Conservation (phyloP, 2,888 invertebrate genomes). For the Ypsolopha sequella region DNA sequence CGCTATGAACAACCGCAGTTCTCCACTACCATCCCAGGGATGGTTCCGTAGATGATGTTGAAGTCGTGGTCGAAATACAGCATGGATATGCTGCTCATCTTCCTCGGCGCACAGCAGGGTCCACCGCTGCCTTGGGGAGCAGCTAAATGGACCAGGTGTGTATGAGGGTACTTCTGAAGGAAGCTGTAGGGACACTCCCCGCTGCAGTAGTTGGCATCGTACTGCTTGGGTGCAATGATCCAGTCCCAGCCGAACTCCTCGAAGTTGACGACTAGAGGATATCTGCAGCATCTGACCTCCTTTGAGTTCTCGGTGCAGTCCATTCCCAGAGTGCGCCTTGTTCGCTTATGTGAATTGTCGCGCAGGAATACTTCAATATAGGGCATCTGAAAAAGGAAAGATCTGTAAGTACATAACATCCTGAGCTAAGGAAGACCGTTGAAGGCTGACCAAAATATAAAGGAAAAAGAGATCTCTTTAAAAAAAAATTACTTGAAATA, state of each 20-base stretch:
- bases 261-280: conserved; percentile 94
- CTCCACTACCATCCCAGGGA: conserved; percentile 96
- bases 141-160: conserved; percentile 87
- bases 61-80: conserved; percentile 91
- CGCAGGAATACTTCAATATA: conserved; percentile 63
- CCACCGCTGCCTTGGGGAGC: conserved; percentile 82
- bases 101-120: conserved; percentile 93
- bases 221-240: conserved; percentile 95
- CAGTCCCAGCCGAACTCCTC: conserved; percentile 97
- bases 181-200: conserved; percentile 94
- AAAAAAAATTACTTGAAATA: too few species aligned
- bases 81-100: conserved; percentile 90
- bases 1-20: conserved; percentile 90
- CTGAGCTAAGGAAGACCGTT: background rate
- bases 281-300: conserved; percentile 92
- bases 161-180: conserved; percentile 88
- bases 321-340: conserved; percentile 83
- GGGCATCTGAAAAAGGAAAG: conserved; percentile 49
- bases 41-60: conserved; percentile 87
- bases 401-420: too few species aligned
- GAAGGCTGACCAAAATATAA: too few species aligned
- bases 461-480: too few species aligned
- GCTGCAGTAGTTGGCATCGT: conserved; percentile 96
- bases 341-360: conserved; percentile 71
- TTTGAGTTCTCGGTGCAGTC: conserved; percentile 86